Percentiles rank a stretch among this genome's conserved stretches.
phyloP scores from a whole-genome alignment of 2,113 vertebrate species.

The Nothocercus julius region DNA sequence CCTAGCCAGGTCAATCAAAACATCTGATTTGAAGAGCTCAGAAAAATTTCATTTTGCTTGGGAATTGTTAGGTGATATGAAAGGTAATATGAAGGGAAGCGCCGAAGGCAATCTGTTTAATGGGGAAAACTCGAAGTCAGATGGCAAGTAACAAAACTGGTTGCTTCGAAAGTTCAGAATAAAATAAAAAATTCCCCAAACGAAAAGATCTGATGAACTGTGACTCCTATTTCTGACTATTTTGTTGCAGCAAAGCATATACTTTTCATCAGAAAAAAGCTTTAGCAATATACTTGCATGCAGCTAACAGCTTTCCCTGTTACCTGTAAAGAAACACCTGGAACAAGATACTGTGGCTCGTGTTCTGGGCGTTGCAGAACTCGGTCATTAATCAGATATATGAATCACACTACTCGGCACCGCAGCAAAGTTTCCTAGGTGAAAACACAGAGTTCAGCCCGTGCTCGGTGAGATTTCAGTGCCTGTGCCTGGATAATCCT shows the following conservation, averaged over 20 bases:
- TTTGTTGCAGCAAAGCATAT: not conserved
- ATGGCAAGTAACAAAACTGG: no score
- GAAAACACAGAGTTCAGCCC: not conserved
- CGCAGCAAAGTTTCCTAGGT: not conserved
- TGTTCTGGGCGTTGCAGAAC: no score
- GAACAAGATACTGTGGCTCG: no score
- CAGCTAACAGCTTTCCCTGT: not conserved
- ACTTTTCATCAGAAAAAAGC: not conserved
- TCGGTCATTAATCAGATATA: no score
- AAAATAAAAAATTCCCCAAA: not conserved
- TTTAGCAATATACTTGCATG: not conserved
- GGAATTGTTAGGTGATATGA: no score
- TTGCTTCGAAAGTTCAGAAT: no score
- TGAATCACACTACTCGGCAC: not conserved
- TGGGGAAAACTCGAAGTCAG: no score
- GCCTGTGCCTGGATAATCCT: not conserved
- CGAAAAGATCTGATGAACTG: not conserved
- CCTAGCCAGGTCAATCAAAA: no score
- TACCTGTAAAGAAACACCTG: not conserved
- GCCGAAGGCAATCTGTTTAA: not conserved
- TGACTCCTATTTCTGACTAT: not conserved
- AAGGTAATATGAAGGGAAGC: not conserved
- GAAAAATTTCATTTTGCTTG: no score
- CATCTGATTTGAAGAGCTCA: no score
- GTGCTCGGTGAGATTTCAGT: not conserved